Evolutionary conservation across 1,140 invertebrate species (phyloP).

Genomic region (Nasonia giraulti): DNA sequence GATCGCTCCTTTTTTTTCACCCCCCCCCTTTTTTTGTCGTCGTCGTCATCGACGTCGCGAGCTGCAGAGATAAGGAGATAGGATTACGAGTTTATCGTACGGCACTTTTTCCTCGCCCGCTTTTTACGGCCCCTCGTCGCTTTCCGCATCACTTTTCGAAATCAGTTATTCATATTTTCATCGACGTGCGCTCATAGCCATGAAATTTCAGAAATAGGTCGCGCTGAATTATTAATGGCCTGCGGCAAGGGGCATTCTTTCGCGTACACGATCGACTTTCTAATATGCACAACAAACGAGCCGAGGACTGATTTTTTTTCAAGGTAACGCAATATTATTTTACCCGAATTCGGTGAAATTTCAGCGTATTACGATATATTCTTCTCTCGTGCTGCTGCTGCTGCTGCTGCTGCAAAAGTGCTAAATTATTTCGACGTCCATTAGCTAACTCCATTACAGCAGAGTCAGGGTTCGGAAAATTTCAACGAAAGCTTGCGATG

Average conservation of each 20-base stretch:
- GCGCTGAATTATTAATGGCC: neutral
- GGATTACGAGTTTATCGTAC: slow-evolving; percentile 31
- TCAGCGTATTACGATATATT: too few relatives aligned
- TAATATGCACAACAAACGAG: too few relatives aligned
- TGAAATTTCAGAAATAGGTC: slow-evolving; percentile 25
- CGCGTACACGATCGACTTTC: too few relatives aligned
- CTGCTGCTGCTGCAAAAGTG: too few relatives aligned
- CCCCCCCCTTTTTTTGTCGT: neutral
- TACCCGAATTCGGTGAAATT: too few relatives aligned
- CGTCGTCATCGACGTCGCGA: neutral
- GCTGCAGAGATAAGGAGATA: neutral
- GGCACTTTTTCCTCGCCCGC: slow-evolving; percentile 4
- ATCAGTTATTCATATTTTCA: slow-evolving; percentile 28
- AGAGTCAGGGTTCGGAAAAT: too few relatives aligned
- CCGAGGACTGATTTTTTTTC: neutral
- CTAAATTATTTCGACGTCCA: too few relatives aligned
- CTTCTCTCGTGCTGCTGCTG: too few relatives aligned
- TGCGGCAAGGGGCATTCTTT: too few relatives aligned
- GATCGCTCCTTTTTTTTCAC: neutral
- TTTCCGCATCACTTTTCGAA: slow-evolving; percentile 19
- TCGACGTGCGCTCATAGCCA: neutral
- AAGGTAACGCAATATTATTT: too few relatives aligned
- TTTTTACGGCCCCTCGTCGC: neutral
- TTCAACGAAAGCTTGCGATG: too few relatives aligned
- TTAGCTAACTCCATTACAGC: too few relatives aligned